These are phyloP conservation scores for Thalassaphorura encarpata DNA, from an alignment of 1,140 invertebrate genomes.

Conservation along the genomic window DNA sequence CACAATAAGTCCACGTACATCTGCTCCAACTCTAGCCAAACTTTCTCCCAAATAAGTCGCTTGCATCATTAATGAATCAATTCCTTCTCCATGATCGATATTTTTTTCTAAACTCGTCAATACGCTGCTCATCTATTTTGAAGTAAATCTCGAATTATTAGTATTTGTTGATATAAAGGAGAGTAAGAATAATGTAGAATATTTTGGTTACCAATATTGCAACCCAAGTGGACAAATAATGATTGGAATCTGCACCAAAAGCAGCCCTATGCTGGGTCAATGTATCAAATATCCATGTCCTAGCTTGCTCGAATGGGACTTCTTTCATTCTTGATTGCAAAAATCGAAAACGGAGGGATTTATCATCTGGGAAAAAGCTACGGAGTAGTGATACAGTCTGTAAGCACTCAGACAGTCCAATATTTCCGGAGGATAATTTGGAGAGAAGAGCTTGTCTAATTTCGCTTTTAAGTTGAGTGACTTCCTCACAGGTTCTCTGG, in stretches of 20 bases:
- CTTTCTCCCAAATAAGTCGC: slow-evolving; percentile 32
- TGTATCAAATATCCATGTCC: slow-evolving; percentile 32
- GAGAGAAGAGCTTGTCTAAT: slow-evolving; percentile 27
- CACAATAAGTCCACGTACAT: slow-evolving; percentile 25
- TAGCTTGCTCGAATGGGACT: slow-evolving; percentile 25
- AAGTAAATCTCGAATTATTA: background rate
- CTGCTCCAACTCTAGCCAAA: slow-evolving; percentile 31
- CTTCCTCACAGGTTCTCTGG: slow-evolving; percentile 25
- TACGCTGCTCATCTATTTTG: slow-evolving; percentile 20
- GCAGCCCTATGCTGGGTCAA: slow-evolving; percentile 32
- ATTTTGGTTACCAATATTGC: slow-evolving; percentile 19
- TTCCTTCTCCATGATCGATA: slow-evolving; percentile 23
- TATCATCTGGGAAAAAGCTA: slow-evolving; percentile 31
- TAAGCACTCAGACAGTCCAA: slow-evolving; percentile 30
- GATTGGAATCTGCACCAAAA: slow-evolving; percentile 30
- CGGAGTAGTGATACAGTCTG: slow-evolving; percentile 29
- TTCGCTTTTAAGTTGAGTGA: slow-evolving; percentile 26
- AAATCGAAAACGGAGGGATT: slow-evolving; percentile 27
- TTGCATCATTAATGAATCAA: slow-evolving; percentile 27
- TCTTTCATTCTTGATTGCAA: slow-evolving; percentile 31
- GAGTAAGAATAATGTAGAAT: too few relatives aligned
- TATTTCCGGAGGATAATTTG: slow-evolving; percentile 25
- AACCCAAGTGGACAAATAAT: slow-evolving; percentile 30
- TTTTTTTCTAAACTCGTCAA: slow-evolving; percentile 26
- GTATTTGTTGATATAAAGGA: background rate